These are phyloP conservation scores for Lydus trimaculatus DNA, from an alignment of 2,888 invertebrate genomes.

Conservation along the genomic window DNA sequence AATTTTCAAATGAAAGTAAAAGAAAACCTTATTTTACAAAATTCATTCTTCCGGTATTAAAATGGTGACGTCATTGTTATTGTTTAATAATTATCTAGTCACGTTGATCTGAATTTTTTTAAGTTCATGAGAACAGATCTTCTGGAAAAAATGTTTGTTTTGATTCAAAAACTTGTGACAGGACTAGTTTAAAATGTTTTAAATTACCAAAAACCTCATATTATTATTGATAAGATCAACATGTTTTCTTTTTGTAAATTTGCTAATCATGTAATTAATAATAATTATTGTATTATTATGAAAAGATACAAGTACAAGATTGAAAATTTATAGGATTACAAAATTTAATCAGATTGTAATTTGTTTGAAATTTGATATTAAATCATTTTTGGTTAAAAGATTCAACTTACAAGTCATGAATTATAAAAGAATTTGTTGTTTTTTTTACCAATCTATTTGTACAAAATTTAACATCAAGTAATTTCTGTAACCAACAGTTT, in stretches of 20 bases:
- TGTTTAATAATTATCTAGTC: constrained; percentile 5
- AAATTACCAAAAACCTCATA: not conserved
- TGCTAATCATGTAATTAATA: not conserved
- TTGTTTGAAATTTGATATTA: not conserved
- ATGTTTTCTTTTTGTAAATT: not conserved
- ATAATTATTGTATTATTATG: not conserved
- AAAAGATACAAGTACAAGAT: not conserved
- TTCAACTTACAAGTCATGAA: not conserved
- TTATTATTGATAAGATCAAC: not conserved
- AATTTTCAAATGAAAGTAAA: not conserved
- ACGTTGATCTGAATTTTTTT: constrained; percentile 5
- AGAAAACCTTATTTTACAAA: not conserved
- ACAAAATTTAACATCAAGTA: not conserved
- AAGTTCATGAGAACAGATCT: not conserved
- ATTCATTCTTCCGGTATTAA: not conserved
- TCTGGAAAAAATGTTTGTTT: not conserved
- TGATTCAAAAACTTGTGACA: not conserved
- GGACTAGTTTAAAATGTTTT: not conserved
- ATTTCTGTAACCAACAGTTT: not conserved
- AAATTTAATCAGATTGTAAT: constrained; percentile 3
- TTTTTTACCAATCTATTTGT: not conserved
- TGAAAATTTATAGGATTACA: not conserved
- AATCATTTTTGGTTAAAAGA: not conserved
- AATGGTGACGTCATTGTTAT: not conserved
- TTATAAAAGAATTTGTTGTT: not conserved